A percentile compares a stretch with the other conserved stretches of the same genome.
Conservation (phyloP, 2,113 vertebrate genomes). For the Isichthys henryi region DNA sequence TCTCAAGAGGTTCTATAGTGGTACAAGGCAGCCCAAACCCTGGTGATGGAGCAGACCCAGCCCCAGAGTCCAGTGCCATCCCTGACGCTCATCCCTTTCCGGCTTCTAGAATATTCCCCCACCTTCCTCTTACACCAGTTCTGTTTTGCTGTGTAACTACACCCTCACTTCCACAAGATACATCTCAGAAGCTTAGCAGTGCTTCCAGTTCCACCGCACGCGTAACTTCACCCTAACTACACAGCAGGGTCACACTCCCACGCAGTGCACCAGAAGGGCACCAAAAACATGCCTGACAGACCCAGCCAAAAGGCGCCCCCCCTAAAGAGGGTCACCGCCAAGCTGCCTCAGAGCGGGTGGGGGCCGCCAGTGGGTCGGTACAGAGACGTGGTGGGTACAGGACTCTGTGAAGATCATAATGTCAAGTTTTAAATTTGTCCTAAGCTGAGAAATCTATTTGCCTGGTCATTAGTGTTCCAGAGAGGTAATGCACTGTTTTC, state of each 20-base stretch:
- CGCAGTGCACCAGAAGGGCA: background rate
- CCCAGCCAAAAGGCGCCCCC: background rate
- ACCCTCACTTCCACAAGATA: background rate
- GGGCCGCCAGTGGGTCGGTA: background rate
- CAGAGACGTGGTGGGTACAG: rapidly evolving
- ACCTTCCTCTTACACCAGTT: background rate
- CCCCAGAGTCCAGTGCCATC: background rate
- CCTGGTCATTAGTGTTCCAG: background rate
- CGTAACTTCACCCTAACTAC: background rate
- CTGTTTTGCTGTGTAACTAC: background rate
- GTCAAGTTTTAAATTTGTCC: background rate
- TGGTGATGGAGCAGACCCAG: background rate
- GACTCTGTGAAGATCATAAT: background rate
- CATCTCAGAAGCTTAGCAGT: background rate
- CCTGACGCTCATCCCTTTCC: background rate
- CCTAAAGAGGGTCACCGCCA: background rate
- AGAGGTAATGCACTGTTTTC: background rate
- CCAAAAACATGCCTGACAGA: background rate
- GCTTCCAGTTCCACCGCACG: background rate
- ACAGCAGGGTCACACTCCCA: background rate
- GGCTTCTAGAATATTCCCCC: background rate
- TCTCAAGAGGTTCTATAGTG: background rate
- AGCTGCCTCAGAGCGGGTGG: background rate
- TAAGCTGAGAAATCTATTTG: background rate
- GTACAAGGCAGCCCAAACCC: background rate